phyloP scores from a whole-genome alignment of 2,888 invertebrate genomes.

The Trichacis sp. region DNA sequence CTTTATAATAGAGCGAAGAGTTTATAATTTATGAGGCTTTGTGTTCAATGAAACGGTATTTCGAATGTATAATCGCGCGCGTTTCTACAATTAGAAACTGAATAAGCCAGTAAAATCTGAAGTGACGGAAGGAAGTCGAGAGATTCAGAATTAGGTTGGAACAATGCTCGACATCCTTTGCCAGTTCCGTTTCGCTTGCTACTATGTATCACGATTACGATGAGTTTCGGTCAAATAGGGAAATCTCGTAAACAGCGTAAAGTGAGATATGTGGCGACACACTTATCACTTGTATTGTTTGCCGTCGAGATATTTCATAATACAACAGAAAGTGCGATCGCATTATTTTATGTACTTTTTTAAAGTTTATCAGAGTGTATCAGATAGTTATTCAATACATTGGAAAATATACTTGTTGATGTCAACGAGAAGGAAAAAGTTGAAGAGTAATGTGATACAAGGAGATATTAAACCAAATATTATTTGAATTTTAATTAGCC shows the following conservation, averaged over 20 bases:
- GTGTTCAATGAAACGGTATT: conserved; percentile 14
- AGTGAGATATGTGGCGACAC: conserved; percentile 25
- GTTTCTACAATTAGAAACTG: conserved; percentile 34
- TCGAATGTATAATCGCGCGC: conserved; percentile 26
- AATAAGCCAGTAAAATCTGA: conserved; percentile 37
- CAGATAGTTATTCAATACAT: no score
- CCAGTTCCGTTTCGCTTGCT: conserved; percentile 41
- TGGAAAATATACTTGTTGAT: no score
- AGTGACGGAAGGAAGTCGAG: conserved; percentile 36
- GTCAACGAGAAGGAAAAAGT: no score
- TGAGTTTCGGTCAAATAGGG: conserved; percentile 38
- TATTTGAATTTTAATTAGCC: no score
- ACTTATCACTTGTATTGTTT: conserved; percentile 33
- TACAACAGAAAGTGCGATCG: not conserved
- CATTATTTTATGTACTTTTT: no score
- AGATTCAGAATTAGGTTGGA: conserved; percentile 39
- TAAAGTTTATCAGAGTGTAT: no score
- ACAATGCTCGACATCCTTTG: conserved; percentile 37
- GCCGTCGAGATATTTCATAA: conserved; percentile 20
- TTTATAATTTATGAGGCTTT: conserved; percentile 1
- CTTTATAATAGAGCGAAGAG: no score
- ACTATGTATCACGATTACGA: conserved; percentile 37
- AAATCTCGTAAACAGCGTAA: conserved; percentile 29
- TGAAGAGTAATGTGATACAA: no score
- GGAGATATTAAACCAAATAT: no score